phyloP scores from a whole-genome alignment of 2,888 invertebrate species.

The Scaptomyza tumidula region DNA sequence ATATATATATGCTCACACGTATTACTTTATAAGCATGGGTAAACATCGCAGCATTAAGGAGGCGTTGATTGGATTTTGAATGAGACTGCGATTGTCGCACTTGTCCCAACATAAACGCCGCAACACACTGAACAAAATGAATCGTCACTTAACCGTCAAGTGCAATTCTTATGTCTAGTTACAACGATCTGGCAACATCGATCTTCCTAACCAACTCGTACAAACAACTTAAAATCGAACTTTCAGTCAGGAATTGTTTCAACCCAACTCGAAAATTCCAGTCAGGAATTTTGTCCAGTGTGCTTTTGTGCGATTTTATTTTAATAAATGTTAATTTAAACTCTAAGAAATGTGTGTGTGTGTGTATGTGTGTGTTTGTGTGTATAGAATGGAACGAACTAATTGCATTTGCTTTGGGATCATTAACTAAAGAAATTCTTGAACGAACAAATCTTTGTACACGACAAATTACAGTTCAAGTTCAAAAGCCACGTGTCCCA shows the following conservation, averaged over 20 bases:
- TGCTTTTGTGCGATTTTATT: conserved; percentile 11
- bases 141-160: too few species aligned
- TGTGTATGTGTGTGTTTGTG: background rate
- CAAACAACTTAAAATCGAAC: too few species aligned
- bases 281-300: conserved; percentile 4
- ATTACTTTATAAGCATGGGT: conserved; percentile 22
- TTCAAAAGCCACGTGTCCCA: conserved; percentile 28
- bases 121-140: conserved; percentile 27
- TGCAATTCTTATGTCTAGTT: background rate
- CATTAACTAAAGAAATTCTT: conserved; percentile 21
- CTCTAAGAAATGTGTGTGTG: conserved; percentile 4
- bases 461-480: conserved; percentile 37
- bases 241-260: background rate
- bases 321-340: conserved; percentile 35
- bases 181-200: background rate
- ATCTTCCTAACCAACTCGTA: background rate
- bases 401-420: conserved; percentile 14
- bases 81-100: conserved; percentile 43
- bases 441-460: conserved; percentile 13
- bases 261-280: background rate
- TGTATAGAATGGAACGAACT: conserved; percentile 1
- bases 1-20: background rate
- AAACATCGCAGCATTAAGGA: conserved; percentile 48
- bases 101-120: conserved; percentile 33
- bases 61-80: conserved; percentile 70